phyloP scores from a whole-genome alignment of 2,888 invertebrate species.

The Keiferia lycopersicella region DNA sequence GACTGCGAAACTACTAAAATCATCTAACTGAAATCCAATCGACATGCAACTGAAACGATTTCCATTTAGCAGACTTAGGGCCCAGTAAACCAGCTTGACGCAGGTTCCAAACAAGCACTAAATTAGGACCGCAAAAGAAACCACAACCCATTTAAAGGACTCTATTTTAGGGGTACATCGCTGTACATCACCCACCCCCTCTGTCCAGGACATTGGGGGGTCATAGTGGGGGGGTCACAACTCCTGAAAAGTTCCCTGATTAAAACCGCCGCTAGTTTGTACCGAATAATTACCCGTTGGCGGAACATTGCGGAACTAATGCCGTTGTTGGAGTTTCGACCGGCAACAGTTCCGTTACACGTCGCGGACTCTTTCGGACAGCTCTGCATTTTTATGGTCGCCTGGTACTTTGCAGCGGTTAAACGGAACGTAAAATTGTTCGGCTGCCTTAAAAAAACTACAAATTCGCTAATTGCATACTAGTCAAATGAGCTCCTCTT shows the following conservation, averaged over 20 bases:
- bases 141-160: not conserved
- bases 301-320: constrained; percentile 25
- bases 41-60: no score
- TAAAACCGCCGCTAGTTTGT: constrained; percentile 40
- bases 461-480: no score
- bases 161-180: not conserved
- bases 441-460: no score
- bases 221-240: constrained; percentile 31
- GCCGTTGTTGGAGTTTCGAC: constrained; percentile 17
- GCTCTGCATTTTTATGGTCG: not conserved
- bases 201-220: constrained; percentile 18
- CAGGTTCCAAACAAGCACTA: no score
- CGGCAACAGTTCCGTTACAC: not conserved
- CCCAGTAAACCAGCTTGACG: no score
- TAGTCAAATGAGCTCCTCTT: no score
- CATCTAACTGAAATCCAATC: no score
- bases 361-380: not conserved
- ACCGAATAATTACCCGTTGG: constrained; percentile 40
- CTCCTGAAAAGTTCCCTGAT: constrained; percentile 44
- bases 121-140: no score
- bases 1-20: no score
- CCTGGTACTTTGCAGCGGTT: not conserved
- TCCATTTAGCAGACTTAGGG: no score
- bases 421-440: no score
- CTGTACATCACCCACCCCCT: not conserved